Conservation (phyloP, 2,113 vertebrate species). For the Hyperopisus bebe region DNA sequence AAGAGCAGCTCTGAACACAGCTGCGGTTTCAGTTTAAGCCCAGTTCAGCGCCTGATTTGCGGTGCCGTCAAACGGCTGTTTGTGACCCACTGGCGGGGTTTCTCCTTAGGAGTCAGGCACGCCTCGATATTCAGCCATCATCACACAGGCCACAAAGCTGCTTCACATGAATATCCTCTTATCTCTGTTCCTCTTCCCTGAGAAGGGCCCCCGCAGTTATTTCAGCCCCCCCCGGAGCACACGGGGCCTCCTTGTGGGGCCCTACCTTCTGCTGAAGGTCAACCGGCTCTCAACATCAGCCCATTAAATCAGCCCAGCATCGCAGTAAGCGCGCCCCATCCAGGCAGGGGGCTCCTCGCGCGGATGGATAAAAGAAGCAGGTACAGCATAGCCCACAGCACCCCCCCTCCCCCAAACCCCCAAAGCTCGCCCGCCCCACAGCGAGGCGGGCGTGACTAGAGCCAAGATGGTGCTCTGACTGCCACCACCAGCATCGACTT, state of each 20-base stretch:
- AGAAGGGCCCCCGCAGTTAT: conserved; percentile 7
- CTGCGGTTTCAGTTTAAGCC: not conserved
- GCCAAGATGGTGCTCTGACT: conserved; percentile 14
- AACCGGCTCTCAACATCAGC: conserved; percentile 72
- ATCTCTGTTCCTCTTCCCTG: conserved; percentile 45
- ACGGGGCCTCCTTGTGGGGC: not conserved
- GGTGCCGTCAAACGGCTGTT: not conserved
- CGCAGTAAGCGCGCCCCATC: not conserved
- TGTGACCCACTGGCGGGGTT: not conserved
- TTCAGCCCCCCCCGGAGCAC: not conserved
- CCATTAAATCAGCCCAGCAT: conserved; percentile 65
- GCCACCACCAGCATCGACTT: conserved; percentile 14
- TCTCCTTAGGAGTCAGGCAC: not conserved
- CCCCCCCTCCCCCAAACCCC: conserved; percentile 26
- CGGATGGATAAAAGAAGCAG: not conserved
- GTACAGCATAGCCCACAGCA: not conserved
- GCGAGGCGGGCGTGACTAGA: conserved; percentile 23
- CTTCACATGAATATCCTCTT: conserved; percentile 34
- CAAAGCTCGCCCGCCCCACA: conserved; percentile 25
- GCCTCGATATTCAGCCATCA: not conserved
- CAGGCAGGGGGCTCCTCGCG: not conserved
- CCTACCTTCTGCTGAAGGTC: conserved; percentile 62
- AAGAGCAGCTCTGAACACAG: not conserved
- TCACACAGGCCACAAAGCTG: conserved; percentile 18
- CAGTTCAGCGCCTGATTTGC: not conserved